These are phyloP conservation scores for Prunella fulvescens DNA, from an alignment of 2,113 vertebrate species.

Conservation along the genomic window DNA sequence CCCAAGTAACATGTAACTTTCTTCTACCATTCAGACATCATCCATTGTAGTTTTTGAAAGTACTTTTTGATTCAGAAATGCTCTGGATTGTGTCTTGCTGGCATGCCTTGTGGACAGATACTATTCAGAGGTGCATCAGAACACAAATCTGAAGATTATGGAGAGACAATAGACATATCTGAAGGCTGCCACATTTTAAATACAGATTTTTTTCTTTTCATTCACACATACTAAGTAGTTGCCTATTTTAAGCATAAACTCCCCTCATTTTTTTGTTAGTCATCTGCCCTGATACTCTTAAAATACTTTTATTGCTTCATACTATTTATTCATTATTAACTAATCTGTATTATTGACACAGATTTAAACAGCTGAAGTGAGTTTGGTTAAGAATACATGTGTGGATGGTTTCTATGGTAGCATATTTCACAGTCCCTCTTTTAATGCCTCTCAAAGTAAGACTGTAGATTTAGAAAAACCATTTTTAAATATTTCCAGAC, in stretches of 20 bases:
- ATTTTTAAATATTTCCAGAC: constrained; percentile 2
- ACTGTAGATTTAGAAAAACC: not conserved
- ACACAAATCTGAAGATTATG: not conserved
- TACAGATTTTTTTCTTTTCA: not conserved
- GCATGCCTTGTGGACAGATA: not conserved
- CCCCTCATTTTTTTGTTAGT: not conserved
- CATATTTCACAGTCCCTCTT: not conserved
- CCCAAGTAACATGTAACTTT: not conserved
- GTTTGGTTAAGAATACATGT: not conserved
- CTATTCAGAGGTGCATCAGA: not conserved
- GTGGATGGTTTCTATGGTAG: not conserved
- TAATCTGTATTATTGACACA: not conserved
- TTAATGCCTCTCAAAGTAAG: not conserved
- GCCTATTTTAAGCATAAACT: not conserved
- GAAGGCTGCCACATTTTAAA: not conserved
- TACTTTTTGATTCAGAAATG: not conserved
- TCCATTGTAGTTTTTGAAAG: not conserved
- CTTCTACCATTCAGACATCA: not conserved
- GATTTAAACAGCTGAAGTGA: not conserved
- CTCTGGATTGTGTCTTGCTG: not conserved
- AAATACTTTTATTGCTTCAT: not conserved
- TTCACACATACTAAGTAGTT: not conserved
- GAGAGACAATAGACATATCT: not conserved
- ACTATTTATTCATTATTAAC: not conserved
- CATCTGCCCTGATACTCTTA: not conserved